These are phyloP conservation scores for Podargus strigoides DNA, from an alignment of 2,797 vertebrate genomes.

Conservation along the genomic window DNA sequence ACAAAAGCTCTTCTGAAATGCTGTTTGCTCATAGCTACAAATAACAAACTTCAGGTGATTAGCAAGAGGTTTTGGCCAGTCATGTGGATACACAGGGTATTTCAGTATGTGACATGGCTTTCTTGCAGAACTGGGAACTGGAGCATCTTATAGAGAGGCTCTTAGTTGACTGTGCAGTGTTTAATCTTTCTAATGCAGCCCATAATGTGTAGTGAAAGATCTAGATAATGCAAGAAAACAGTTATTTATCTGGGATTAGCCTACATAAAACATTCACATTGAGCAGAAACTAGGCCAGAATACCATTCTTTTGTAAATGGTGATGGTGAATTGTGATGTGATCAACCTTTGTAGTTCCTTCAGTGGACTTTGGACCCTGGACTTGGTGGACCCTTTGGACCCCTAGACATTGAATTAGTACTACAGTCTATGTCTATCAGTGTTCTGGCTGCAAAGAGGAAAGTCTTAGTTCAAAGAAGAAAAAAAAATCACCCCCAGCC, in stretches of 20 bases:
- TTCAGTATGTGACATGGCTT: background rate
- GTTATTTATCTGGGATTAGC: conserved; percentile 62
- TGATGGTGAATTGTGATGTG: background rate
- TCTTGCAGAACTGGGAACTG: background rate
- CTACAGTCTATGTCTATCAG: background rate
- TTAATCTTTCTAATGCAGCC: conserved; percentile 16
- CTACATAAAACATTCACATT: conserved; percentile 39
- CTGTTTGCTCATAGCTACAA: background rate
- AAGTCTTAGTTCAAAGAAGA: background rate
- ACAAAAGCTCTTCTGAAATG: background rate
- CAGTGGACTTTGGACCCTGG: background rate
- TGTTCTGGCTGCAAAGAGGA: background rate
- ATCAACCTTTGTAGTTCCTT: background rate
- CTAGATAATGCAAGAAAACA: conserved; percentile 46
- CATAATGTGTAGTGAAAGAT: conserved; percentile 31
- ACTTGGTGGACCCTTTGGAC: background rate
- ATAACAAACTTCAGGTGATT: conserved; percentile 18
- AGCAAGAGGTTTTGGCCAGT: conserved; percentile 19
- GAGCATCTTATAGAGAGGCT: background rate
- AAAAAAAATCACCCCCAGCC: background rate
- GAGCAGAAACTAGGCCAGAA: conserved; percentile 18
- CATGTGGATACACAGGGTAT: background rate
- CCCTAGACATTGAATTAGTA: background rate
- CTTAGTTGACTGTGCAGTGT: background rate
- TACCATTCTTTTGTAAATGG: conserved; percentile 11